phyloP scores from a whole-genome alignment of 37 sponge, comb jelly and placozoan species.

The Crambe crambe region DNA sequence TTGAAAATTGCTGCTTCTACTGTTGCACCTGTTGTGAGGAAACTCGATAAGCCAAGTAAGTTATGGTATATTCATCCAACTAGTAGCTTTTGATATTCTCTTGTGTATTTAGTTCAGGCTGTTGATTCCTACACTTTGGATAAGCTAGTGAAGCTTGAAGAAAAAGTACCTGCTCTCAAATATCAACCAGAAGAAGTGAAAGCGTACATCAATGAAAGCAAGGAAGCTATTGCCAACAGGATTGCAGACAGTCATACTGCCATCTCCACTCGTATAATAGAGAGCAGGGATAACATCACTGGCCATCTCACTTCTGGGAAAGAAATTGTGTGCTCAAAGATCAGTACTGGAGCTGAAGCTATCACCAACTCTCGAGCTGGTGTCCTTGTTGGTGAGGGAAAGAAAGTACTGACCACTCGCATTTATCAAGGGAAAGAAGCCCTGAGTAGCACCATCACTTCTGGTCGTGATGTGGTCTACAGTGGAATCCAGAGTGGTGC shows the following conservation, averaged over 20 bases:
- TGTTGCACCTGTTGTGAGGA: constrained; percentile 59
- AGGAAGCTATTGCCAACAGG: constrained; percentile 10
- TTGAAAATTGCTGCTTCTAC: constrained; percentile 49
- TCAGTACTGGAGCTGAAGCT: constrained; percentile 32
- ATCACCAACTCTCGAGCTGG: constrained; percentile 57
- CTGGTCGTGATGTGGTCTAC: constrained; percentile 30
- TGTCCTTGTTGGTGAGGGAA: constrained; percentile 9
- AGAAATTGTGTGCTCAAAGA: constrained; percentile 15
- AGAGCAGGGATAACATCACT: constrained; percentile 10
- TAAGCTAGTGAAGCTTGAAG: constrained; percentile 57
- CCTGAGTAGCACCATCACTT: constrained; percentile 1
- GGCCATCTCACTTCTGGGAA: constrained; percentile 19
- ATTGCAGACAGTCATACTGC: constrained; percentile 11
- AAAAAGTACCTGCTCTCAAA: constrained; percentile 64
- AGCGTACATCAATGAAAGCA: constrained; percentile 13
- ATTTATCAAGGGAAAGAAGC: constrained; percentile 33
- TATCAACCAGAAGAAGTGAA: constrained; percentile 49
- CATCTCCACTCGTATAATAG: constrained; percentile 15
- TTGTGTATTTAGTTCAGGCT: constrained; percentile 27
- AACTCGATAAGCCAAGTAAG: constrained; percentile 54
- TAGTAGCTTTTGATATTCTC: not conserved
- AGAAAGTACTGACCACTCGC: constrained; percentile 23
- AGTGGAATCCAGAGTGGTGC: constrained; percentile 23
- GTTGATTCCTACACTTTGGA: constrained; percentile 48
- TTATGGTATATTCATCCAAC: too few relatives aligned